phyloP scores from a whole-genome alignment of 2,888 invertebrate genomes.

The Hemicrepidius hirtus region DNA sequence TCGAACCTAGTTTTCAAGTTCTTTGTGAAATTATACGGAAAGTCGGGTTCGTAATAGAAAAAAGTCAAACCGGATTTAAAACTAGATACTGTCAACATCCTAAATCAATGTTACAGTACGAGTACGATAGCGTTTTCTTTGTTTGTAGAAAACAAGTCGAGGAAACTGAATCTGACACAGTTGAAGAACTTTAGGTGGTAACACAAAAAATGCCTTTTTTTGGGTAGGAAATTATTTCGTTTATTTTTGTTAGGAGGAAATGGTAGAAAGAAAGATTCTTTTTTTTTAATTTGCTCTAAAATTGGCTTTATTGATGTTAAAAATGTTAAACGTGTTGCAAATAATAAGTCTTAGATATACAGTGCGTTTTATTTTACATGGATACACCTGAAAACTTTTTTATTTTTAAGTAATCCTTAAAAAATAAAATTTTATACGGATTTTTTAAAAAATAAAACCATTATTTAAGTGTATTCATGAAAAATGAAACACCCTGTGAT shows the following conservation, averaged over 20 bases:
- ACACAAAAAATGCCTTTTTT: background rate
- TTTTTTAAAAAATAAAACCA: too few relatives aligned
- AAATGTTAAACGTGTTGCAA: too few relatives aligned
- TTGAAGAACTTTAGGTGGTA: background rate
- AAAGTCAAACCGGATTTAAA: constrained; percentile 85
- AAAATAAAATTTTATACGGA: too few relatives aligned
- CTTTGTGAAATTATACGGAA: constrained; percentile 83
- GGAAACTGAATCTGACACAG: background rate
- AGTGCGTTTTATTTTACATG: too few relatives aligned
- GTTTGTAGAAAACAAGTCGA: constrained; percentile 87
- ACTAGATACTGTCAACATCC: constrained; percentile 95
- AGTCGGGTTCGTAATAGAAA: constrained; percentile 89
- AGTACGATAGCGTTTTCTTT: constrained; percentile 94
- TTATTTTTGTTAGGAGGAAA: background rate
- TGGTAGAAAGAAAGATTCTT: too few relatives aligned
- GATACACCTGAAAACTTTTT: too few relatives aligned
- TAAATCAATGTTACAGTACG: constrained; percentile 93
- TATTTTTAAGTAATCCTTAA: too few relatives aligned
- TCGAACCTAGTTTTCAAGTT: constrained; percentile 90
- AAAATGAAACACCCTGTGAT: too few relatives aligned
- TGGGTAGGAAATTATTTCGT: background rate
- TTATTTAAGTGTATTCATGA: too few relatives aligned
- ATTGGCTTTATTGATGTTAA: too few relatives aligned
- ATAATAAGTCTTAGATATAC: too few relatives aligned
- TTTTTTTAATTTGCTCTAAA: too few relatives aligned